These are phyloP conservation scores for Dicranocentrus wangi DNA, from an alignment of 2,888 invertebrate genomes.

Conservation along the genomic window DNA sequence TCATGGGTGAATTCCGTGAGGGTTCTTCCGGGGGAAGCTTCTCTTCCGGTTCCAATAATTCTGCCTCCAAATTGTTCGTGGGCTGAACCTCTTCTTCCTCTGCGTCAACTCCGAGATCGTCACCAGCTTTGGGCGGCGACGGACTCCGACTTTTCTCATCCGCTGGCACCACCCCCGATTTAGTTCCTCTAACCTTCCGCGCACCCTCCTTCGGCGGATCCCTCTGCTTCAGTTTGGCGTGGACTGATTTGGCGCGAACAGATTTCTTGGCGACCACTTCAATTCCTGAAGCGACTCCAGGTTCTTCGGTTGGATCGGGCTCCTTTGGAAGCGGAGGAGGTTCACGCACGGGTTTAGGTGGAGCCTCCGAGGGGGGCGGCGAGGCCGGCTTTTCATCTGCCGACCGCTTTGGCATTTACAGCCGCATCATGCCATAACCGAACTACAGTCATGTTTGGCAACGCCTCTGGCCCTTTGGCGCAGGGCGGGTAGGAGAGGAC, in stretches of 20 bases:
- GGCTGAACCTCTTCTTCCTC: not conserved
- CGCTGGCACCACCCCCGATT: not conserved
- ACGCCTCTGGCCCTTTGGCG: conserved; percentile 17
- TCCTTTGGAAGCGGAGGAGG: too few relatives aligned
- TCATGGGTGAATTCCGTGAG: conserved; percentile 11
- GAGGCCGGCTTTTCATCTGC: not conserved
- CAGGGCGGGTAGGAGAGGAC: conserved; percentile 56
- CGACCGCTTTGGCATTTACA: not conserved
- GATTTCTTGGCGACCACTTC: not conserved
- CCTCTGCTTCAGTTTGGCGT: conserved; percentile 43
- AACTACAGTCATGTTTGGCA: conserved; percentile 64
- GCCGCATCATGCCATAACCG: conserved; percentile 63
- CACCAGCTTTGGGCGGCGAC: not conserved
- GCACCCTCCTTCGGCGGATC: not conserved
- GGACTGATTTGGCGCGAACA: conserved; percentile 11
- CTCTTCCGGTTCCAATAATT: not conserved
- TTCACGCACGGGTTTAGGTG: not conserved
- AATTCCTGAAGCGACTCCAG: not conserved
- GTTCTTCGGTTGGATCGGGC: not conserved
- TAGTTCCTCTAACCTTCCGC: not conserved
- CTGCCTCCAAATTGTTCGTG: too few relatives aligned
- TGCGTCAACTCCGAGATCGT: not conserved
- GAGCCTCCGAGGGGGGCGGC: not conserved
- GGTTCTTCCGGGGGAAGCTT: not conserved
- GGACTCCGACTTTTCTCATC: conserved; percentile 18